Conservation (phyloP, 2,888 invertebrate species). For the Limnephilus rhombicus region DNA sequence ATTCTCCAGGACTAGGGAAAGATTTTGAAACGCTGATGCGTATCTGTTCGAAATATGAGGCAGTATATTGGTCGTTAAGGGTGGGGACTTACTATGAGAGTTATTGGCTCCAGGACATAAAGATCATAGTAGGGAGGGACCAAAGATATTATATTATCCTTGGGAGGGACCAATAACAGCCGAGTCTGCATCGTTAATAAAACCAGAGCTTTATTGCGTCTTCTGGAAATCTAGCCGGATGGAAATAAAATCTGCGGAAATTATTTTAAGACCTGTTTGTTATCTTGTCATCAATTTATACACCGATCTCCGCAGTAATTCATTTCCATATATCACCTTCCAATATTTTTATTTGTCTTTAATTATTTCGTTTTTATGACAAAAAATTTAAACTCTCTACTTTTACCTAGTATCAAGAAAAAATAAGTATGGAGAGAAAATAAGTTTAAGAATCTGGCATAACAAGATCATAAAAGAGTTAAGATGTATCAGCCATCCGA, state of each 20-base stretch:
- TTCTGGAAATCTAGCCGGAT: slow-evolving; percentile 66
- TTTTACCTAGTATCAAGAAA: too few species aligned
- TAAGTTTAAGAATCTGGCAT: too few species aligned
- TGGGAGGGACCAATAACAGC: neutral
- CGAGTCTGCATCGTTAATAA: neutral
- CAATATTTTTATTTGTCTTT: neutral
- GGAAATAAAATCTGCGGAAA: neutral
- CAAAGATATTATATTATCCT: neutral
- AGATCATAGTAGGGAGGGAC: neutral
- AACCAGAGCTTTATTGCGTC: neutral
- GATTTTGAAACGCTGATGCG: neutral
- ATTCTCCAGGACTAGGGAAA: neutral
- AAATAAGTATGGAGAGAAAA: too few species aligned
- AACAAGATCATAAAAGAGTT: too few species aligned
- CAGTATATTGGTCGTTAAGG: neutral
- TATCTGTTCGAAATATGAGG: neutral
- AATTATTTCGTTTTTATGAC: too few species aligned
- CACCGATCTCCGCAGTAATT: neutral
- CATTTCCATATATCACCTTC: neutral
- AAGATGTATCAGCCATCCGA: too few species aligned
- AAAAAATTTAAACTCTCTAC: too few species aligned
- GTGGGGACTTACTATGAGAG: neutral
- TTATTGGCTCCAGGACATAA: neutral
- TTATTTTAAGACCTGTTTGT: neutral
- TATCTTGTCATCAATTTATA: neutral